These are phyloP conservation scores for Aleiodes leptofemur DNA, from an alignment of 2,888 invertebrate species.

Conservation along the genomic window DNA sequence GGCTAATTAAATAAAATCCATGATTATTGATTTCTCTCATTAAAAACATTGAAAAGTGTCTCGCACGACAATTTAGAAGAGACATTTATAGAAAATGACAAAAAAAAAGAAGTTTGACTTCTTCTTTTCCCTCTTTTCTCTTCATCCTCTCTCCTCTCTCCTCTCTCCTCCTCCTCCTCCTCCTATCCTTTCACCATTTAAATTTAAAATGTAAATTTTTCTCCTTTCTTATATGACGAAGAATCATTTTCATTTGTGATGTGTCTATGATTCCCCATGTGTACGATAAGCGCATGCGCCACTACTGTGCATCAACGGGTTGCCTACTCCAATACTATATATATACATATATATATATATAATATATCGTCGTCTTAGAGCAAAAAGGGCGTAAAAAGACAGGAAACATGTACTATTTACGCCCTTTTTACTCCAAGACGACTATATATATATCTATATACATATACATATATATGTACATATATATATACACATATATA, in stretches of 20 bases:
- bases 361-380: no score
- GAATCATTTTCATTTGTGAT: slow-evolving; percentile 10
- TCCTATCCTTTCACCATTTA: slow-evolving; percentile 6
- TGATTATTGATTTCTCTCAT: slow-evolving; percentile 11
- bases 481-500: no score
- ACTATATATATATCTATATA: no score
- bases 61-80: not conserved
- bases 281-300: slow-evolving; percentile 33
- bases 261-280: slow-evolving; percentile 10
- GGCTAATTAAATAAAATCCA: not conserved
- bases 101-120: not conserved
- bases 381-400: no score
- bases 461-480: no score
- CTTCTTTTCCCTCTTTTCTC: slow-evolving; percentile 35
- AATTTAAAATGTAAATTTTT: slow-evolving; percentile 18
- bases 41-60: not conserved
- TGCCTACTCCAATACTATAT: not conserved
- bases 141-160: slow-evolving; percentile 30
- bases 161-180: not conserved
- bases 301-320: slow-evolving; percentile 30
- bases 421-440: not conserved
- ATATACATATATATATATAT: no score
- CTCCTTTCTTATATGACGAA: not conserved
- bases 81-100: not conserved
- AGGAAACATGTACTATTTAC: no score